Conservation (phyloP, 2,888 invertebrate genomes). For the Hydrotaea cyrtoneurina region DNA sequence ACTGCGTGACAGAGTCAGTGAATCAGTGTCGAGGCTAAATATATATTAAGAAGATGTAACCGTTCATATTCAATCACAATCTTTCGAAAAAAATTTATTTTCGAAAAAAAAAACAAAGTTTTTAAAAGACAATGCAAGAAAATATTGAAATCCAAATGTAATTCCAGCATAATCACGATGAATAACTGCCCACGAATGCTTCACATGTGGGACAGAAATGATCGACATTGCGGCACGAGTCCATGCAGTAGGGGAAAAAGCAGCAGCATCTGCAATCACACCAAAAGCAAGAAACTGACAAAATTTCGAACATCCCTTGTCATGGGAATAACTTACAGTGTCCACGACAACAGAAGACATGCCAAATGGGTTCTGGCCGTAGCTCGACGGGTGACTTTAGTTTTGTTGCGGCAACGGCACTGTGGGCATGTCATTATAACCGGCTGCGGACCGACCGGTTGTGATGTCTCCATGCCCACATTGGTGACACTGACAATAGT, state of each 20-base stretch:
- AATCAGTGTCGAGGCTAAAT: too few relatives aligned
- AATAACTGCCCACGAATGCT: conserved; percentile 66
- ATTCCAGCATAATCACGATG: conserved; percentile 45
- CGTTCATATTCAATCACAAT: too few relatives aligned
- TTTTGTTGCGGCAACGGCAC: conserved; percentile 49
- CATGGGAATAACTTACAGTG: neutral
- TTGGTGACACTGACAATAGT: neutral
- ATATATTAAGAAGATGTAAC: too few relatives aligned
- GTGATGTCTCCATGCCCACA: conserved; percentile 21
- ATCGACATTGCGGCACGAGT: conserved; percentile 68
- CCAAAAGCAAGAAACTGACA: neutral
- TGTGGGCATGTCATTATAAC: conserved; percentile 55
- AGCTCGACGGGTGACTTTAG: conserved; percentile 27
- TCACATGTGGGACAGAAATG: conserved; percentile 69
- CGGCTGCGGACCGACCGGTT: conserved; percentile 46
- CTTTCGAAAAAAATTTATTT: too few relatives aligned
- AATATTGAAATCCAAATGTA: neutral
- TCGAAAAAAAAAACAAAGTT: too few relatives aligned
- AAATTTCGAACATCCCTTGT: neutral
- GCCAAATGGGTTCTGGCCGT: conserved; percentile 44
- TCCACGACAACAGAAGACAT: conserved; percentile 46
- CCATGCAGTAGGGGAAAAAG: conserved; percentile 69
- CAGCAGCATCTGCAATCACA: conserved; percentile 62
- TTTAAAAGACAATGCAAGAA: too few relatives aligned
- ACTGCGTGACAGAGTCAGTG: too few relatives aligned